These are phyloP conservation scores for Yponomeuta sedellus DNA, from an alignment of 2,888 invertebrate genomes.

Conservation along the genomic window DNA sequence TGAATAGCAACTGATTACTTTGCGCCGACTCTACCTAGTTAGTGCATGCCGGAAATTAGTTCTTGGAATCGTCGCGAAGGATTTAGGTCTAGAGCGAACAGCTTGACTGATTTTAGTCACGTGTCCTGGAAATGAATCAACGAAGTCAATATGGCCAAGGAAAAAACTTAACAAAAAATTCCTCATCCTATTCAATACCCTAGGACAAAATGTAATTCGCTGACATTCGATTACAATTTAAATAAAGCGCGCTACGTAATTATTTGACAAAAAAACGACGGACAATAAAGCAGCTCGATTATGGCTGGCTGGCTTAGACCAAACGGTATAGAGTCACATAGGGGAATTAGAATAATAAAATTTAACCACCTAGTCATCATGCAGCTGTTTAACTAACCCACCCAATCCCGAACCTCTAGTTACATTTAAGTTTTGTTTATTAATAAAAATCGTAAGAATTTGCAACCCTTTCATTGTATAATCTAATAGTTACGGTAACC, in stretches of 20 bases:
- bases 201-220: too few species aligned
- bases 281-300: background rate
- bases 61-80: background rate
- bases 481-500: slow-evolving; percentile 52
- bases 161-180: background rate
- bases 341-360: slow-evolving; percentile 12
- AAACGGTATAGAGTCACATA: background rate
- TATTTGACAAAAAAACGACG: background rate
- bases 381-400: slow-evolving; percentile 46
- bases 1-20: background rate
- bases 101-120: too few species aligned
- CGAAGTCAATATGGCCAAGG: background rate
- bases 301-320: background rate
- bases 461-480: slow-evolving; percentile 64
- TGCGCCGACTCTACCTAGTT: background rate
- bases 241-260: background rate
- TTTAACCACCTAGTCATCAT: slow-evolving; percentile 25
- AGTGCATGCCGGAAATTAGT: background rate
- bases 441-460: slow-evolving; percentile 55
- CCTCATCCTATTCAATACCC: too few species aligned
- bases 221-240: background rate
- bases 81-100: background rate
- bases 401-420: slow-evolving; percentile 26
- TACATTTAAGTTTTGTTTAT: slow-evolving; percentile 34
- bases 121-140: too few species aligned